These are phyloP conservation scores for Pyrocoelia pectoralis DNA, from an alignment of 2,888 invertebrate genomes.

Conservation along the genomic window DNA sequence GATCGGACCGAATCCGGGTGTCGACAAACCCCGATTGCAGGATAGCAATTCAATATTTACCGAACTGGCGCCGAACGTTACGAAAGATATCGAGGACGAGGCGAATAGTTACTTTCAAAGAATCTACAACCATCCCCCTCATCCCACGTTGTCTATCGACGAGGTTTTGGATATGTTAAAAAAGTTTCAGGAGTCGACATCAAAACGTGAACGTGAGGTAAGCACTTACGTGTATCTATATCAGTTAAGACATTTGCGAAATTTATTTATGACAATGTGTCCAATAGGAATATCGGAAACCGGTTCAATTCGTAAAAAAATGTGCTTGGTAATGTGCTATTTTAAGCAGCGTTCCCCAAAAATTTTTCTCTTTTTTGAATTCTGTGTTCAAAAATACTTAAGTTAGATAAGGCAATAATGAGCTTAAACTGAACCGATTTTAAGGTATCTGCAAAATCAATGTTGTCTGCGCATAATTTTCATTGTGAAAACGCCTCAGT, in stretches of 20 bases:
- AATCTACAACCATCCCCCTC: constrained; percentile 97
- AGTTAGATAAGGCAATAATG: too few relatives aligned
- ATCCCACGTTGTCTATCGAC: constrained; percentile 91
- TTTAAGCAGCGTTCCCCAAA: too few relatives aligned
- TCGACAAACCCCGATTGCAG: constrained; percentile 71
- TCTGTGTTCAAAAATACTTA: too few relatives aligned
- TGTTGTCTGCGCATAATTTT: too few relatives aligned
- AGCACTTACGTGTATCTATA: constrained; percentile 28
- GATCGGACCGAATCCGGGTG: constrained; percentile 71
- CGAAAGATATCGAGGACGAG: constrained; percentile 98
- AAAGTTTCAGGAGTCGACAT: constrained; percentile 91
- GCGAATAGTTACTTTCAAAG: constrained; percentile 98
- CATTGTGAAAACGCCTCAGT: too few relatives aligned
- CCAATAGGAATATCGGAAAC: too few relatives aligned
- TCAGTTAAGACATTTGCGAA: too few relatives aligned
- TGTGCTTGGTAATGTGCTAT: too few relatives aligned
- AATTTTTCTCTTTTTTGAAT: too few relatives aligned
- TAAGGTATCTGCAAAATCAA: too few relatives aligned
- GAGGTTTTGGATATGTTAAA: constrained; percentile 96
- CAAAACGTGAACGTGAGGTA: constrained; percentile 81
- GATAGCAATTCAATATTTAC: constrained; percentile 72
- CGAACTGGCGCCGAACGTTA: constrained; percentile 82
- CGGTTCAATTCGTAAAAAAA: too few relatives aligned
- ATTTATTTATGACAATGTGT: background rate
- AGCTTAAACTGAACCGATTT: too few relatives aligned